These are phyloP conservation scores for Sebastolobus altivelis DNA, from an alignment of 2,797 vertebrate genomes.

Conservation along the genomic window DNA sequence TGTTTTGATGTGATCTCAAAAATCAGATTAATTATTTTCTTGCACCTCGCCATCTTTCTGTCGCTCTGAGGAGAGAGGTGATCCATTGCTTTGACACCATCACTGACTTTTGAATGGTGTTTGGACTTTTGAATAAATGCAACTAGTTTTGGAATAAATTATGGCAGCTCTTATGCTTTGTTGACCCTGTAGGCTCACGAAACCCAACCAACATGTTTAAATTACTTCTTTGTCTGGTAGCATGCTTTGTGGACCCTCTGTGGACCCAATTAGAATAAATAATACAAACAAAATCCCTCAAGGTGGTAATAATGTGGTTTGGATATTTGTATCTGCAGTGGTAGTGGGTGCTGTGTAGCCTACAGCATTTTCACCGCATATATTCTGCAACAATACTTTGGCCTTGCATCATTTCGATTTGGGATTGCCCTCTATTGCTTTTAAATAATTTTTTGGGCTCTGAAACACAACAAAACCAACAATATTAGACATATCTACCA, in stretches of 20 bases:
- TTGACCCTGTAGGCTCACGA: conserved; percentile 61
- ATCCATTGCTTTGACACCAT: conserved; percentile 31
- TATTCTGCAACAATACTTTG: conserved; percentile 37
- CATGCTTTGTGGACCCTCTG: conserved; percentile 58
- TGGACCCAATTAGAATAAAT: conserved; percentile 81
- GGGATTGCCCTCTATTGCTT: conserved; percentile 1
- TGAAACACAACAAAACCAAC: conserved; percentile 9
- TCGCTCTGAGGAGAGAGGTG: conserved; percentile 9
- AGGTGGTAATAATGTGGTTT: conserved; percentile 51
- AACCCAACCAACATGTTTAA: conserved; percentile 44
- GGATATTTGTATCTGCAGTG: conserved; percentile 55
- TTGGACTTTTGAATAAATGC: conserved; percentile 23
- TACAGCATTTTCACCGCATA: conserved; percentile 29
- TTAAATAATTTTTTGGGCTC: background rate
- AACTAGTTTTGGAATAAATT: conserved; percentile 47
- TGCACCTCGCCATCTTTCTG: background rate
- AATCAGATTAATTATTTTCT: conserved; percentile 9
- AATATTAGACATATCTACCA: background rate
- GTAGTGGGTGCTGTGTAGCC: conserved; percentile 37
- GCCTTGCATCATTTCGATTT: conserved; percentile 45
- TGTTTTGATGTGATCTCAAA: conserved; percentile 6
- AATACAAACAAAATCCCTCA: conserved; percentile 67
- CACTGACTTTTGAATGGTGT: conserved; percentile 33
- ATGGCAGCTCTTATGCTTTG: conserved; percentile 36
- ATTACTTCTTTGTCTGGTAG: conserved; percentile 46